Percentiles rank a stretch among this genome's conserved stretches.
Conservation (phyloP, 1,140 invertebrate genomes). For the Drosophila pectinifera region DNA sequence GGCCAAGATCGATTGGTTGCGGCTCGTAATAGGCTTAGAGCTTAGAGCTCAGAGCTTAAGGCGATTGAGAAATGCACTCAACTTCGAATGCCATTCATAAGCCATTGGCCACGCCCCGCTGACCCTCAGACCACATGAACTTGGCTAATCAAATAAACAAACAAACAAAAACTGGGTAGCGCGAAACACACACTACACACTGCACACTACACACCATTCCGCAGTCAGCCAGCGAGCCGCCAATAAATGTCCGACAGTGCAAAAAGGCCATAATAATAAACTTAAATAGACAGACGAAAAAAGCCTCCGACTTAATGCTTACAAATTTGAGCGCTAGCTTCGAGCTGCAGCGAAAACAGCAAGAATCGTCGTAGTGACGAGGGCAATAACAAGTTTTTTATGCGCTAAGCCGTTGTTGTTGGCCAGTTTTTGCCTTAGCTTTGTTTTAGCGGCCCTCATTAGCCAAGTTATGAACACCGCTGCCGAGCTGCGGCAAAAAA, state of each 20-base stretch:
- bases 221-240: slow-evolving; percentile 26
- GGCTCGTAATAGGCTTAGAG: slow-evolving; percentile 66
- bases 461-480: slow-evolving; percentile 76
- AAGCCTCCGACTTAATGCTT: slow-evolving; percentile 58
- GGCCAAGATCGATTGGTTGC: slow-evolving; percentile 46
- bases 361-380: slow-evolving; percentile 20
- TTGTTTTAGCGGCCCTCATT: slow-evolving; percentile 72
- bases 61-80: slow-evolving; percentile 63
- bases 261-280: slow-evolving; percentile 81
- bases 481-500: slow-evolving; percentile 2
- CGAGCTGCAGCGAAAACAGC: slow-evolving; percentile 38
- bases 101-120: slow-evolving; percentile 63
- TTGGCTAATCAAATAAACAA: slow-evolving; percentile 71
- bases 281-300: slow-evolving; percentile 66
- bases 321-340: slow-evolving; percentile 69
- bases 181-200: slow-evolving; percentile 34
- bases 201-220: slow-evolving; percentile 3
- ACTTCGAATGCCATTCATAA: slow-evolving; percentile 47
- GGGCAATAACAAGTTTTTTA: slow-evolving; percentile 50
- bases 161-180: slow-evolving; percentile 34
- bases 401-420: slow-evolving; percentile 32
- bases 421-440: slow-evolving; percentile 21
- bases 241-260: slow-evolving; percentile 75
- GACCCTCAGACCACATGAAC: slow-evolving; percentile 71
- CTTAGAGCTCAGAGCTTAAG: slow-evolving; percentile 13